Evolutionary conservation across 2,113 vertebrate species (phyloP).

Genomic region (Ramphastos sulfuratus): DNA sequence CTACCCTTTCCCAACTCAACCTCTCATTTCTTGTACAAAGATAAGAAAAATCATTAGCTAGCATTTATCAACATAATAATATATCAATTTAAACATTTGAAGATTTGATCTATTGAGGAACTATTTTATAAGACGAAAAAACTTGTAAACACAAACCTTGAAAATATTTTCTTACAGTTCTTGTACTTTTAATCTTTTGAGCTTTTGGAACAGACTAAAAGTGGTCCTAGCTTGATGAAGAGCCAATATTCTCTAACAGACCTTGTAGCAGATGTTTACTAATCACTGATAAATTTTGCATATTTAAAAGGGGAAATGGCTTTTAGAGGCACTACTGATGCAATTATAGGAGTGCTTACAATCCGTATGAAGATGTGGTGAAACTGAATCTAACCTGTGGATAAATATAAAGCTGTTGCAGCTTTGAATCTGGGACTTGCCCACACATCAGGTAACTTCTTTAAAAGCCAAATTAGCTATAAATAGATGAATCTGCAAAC

Average conservation of each 20-base stretch:
- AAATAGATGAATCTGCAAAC: not conserved
- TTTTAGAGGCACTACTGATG: not conserved
- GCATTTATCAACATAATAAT: not conserved
- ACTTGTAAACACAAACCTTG: not conserved
- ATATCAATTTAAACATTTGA: not conserved
- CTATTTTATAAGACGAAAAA: not conserved
- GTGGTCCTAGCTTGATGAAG: not conserved
- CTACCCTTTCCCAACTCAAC: not conserved
- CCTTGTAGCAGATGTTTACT: constrained; percentile 52
- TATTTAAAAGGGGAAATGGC: constrained; percentile 31
- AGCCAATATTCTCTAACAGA: not conserved
- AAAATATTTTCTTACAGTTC: not conserved
- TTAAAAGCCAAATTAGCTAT: not conserved
- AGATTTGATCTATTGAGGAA: not conserved
- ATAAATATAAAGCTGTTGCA: not conserved
- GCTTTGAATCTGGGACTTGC: not conserved
- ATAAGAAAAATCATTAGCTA: not conserved
- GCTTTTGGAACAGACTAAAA: not conserved
- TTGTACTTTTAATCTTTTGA: constrained; percentile 2
- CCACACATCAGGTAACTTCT: not conserved
- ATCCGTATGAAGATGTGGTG: not conserved
- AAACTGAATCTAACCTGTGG: not conserved
- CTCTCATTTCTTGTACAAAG: not conserved
- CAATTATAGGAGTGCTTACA: not conserved
- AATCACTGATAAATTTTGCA: constrained; percentile 50